Evolutionary conservation across 2,888 invertebrate species (phyloP), one percentile per base, ranked within the genome.

Genomic region (Lasioglossum lativentre): DNA sequence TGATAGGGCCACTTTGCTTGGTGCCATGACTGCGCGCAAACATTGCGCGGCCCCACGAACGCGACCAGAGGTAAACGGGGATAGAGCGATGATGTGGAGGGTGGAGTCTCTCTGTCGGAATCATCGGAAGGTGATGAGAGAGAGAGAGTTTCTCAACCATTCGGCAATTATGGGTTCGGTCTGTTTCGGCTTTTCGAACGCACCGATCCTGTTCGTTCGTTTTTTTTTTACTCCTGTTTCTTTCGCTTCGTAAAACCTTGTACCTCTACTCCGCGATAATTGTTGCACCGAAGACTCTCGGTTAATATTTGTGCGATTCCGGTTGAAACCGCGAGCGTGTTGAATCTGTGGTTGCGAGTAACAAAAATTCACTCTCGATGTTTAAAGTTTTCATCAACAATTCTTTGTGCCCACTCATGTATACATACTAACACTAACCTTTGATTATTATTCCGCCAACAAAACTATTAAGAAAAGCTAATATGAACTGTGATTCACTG

Each of bases 1-100:
- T 94, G 94, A 94, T 94, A 93, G 93, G 93, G 90, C 91, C 93
- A 93, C 92, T 93, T 93, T 94, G 92, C 89, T n/a, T 91, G 86
- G 80, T 87, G 89, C 78, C 83, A 84, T 59, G 79, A 63, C 76
- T 74, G 85, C 76, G 85, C 85, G 88, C 89, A 82, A 85, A 87
- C 87, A 83, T 75, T 40, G 68, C 78, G 63, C 77, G 80, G 34
- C n/a, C n/a, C n/a, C n/a, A n/a, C n/a, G n/a, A n/a, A n/a, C n/a
- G n/a, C n/a, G n/a, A n/a, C n/a, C n/a, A n/a, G n/a, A n/a, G 84
- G 76, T 85, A 72, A 82, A 76, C 78, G 84, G 47, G 82, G 76
- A 78, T 73, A 27, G 59, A 71, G 38, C 47, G 73, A 73, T 85
- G 80, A 68, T 78, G n/a, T n/a, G 56, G 71, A 72, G 59, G 52